Evolutionary conservation across 2,888 invertebrate species (phyloP), one percentile per base, ranked within the genome.

Genomic region (Digitonthophagus gazella): DNA sequence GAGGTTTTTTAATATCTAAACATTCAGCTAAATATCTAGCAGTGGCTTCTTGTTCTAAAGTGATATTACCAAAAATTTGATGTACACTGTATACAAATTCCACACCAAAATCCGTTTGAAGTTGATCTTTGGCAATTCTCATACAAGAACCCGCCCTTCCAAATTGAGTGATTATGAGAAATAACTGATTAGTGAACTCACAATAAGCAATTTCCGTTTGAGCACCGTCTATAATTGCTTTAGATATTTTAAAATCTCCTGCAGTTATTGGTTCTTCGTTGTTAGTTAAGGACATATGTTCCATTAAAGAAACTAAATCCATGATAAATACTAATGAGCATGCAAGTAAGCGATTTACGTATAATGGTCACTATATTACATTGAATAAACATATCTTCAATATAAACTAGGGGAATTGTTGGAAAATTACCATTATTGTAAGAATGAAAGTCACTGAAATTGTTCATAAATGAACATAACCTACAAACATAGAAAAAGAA

Each of bases 41-140:
- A 66, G 89, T 89, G 58, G 89, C 87, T 78, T 88, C 86, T 75
- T 87, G 86, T 75, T 89, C 87, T 76, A 88, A 85, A 78, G 87
- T 87, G 81, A 90, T 88, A 75, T 84, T 85, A 75, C 92, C 92
- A 84, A 91, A 89, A 78, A 91, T 81, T 72, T 88, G 85, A 79
- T 87, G 88, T 78, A 85, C 85, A 77, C 85, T 83, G 84, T 86
- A 86, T 75, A 82, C 79, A 8, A 85, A 83, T 74, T 85, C 84
- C 72, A 85, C 82, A 75, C 85, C 84, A 76, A 85, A 78, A 22
- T 85, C 85, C 78, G 81, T 85, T 70, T 84, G 82, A 14, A 87
- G 82, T 80, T 88, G 84, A 74, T 89, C 90, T 75, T 86, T 87
- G 68, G 84, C 82, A 65, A 90, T 85, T 74, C 84, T 82, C 73